Percentiles rank a stretch among this genome's conserved stretches.
phyloP scores from a whole-genome alignment of 2,113 vertebrate species.

The Trematomus loennbergii region DNA sequence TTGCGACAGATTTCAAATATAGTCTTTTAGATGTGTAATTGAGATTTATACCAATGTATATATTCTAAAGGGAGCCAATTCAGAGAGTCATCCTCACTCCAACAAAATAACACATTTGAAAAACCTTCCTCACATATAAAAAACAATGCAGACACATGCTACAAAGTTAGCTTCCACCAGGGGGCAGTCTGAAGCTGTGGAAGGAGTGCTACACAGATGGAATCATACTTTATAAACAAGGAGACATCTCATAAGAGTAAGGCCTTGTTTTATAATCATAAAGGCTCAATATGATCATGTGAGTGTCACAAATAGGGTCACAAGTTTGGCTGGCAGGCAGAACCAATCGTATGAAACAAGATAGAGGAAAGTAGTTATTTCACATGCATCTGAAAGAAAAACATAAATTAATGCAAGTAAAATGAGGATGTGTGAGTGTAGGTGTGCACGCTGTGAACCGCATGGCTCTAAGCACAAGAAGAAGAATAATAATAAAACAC shows the following conservation, averaged over 20 bases:
- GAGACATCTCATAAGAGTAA: background rate
- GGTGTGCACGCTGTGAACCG: slow-evolving; percentile 1
- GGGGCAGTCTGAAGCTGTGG: slow-evolving; percentile 58
- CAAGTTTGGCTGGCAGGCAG: background rate
- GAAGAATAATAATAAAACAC: background rate
- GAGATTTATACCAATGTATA: background rate
- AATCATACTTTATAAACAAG: background rate
- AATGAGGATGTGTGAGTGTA: slow-evolving; percentile 12
- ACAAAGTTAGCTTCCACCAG: slow-evolving; percentile 52
- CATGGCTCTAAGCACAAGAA: slow-evolving; percentile 15
- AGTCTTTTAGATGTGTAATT: background rate
- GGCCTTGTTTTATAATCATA: background rate
- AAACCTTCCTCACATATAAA: background rate
- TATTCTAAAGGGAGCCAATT: no score
- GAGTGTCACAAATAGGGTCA: background rate
- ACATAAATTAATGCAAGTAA: slow-evolving; percentile 2
- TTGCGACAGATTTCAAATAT: background rate
- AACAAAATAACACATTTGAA: background rate
- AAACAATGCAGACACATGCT: background rate
- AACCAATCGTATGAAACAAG: slow-evolving; percentile 9
- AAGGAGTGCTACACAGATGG: background rate
- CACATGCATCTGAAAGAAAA: slow-evolving; percentile 1
- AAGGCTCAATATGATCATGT: slow-evolving; percentile 1
- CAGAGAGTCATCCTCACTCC: background rate
- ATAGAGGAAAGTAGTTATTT: slow-evolving; percentile 15